Evolutionary conservation across 2,113 vertebrate genomes (phyloP), one percentile per base, ranked within the genome.

Genomic region (Tyto alba): DNA sequence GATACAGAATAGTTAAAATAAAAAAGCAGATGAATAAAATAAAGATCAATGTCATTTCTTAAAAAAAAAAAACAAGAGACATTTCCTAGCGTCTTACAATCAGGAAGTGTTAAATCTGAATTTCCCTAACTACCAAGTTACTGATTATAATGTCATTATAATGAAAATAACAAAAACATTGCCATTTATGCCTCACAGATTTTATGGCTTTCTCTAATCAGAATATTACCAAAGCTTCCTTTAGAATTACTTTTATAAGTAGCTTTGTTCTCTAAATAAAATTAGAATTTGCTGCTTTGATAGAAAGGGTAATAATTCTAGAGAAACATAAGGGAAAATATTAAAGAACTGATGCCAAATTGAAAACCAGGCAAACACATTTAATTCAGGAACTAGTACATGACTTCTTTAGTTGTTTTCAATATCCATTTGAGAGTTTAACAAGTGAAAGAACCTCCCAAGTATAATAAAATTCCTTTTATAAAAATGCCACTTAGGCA

Each of bases 251-350:
- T 90, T 95, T 48, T 40, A 56, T 41, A 91, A 68, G 74, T 67
- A 77, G 73, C 72, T 77, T 94, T 90, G 85, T 94, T 95, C 85
- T 88, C 75, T 92, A 93, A 95, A 90, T 77, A 93, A 95, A 91
- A 91, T 89, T 80, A 88, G 81, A 86, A 40, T 83, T 84, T 90
- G 38, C 45, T 92, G 48, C 43, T 87, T 71, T 85, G 83, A 76
- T 94, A 59, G 66, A 93, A 95, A 92, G 38, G 27, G 43, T 80
- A 90, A 82, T 85, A 95, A 79, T 69, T 85, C 62, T 36, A 57
- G 26, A 95, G 60, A 90, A 94, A 68, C 53, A 71, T 14, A 32
- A 87, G 41, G 11, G 85, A 90, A 96, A 92, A 75, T 78, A 71
- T 78, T 78, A 72, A 79, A 73, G 55, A 74, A 73, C 18, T 64